Conservation (phyloP, 2,888 invertebrate genomes). For the Dryocosmus kuriphilus region DNA sequence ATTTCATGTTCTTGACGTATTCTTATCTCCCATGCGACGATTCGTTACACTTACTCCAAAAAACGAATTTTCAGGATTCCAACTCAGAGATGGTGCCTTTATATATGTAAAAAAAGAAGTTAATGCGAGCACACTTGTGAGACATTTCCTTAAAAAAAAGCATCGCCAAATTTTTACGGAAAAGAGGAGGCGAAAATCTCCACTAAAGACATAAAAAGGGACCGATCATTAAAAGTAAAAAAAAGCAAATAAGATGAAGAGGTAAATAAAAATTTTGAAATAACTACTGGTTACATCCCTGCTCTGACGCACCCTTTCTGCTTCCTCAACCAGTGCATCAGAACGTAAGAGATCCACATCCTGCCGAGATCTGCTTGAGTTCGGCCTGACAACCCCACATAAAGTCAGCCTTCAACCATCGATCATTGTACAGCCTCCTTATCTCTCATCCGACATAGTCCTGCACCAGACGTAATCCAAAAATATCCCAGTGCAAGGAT, state of each 20-base stretch:
- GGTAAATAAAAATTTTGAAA: background rate
- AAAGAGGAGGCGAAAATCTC: too few relatives aligned
- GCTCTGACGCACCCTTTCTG: background rate
- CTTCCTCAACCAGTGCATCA: slow-evolving; percentile 11
- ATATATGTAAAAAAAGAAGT: too few relatives aligned
- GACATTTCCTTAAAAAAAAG: too few relatives aligned
- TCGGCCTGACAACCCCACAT: background rate
- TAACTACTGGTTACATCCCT: background rate
- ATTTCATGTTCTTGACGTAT: too few relatives aligned
- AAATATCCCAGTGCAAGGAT: background rate
- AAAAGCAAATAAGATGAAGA: background rate
- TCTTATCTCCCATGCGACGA: too few relatives aligned
- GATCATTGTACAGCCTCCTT: background rate
- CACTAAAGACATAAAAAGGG: background rate
- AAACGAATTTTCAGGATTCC: too few relatives aligned
- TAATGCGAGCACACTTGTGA: too few relatives aligned
- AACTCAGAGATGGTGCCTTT: too few relatives aligned
- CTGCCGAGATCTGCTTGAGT: too few relatives aligned
- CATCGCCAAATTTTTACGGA: too few relatives aligned
- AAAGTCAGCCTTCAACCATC: slow-evolving; percentile 6
- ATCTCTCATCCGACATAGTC: background rate
- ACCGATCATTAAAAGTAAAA: background rate
- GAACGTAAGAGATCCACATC: background rate
- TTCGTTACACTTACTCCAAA: too few relatives aligned
- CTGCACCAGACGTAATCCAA: background rate